Percentiles rank a stretch among this genome's conserved stretches.
These are phyloP conservation scores for Atopsyche davidsoni DNA, from an alignment of 1,140 invertebrate genomes.

Conservation along the genomic window DNA sequence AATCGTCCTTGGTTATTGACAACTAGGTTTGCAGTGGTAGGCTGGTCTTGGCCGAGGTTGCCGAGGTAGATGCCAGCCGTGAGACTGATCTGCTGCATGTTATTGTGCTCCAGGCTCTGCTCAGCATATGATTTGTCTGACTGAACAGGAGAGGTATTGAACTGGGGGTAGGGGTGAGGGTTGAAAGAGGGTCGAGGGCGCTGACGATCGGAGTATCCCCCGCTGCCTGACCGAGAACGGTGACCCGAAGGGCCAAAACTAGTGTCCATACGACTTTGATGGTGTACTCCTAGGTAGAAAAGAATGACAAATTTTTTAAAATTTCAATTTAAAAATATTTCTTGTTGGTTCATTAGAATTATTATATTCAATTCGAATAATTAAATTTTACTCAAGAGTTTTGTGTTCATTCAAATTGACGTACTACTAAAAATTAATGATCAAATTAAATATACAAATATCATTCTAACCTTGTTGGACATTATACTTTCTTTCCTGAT, in stretches of 20 bases:
- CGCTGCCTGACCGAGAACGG: constrained; percentile 8
- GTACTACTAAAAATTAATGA: neutral
- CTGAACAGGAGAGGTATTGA: no score
- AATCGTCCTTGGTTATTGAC: constrained; percentile 7
- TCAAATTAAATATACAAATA: neutral
- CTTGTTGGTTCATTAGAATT: no score
- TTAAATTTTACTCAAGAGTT: no score
- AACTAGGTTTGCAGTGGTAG: neutral
- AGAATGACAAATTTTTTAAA: no score
- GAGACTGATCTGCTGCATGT: constrained; percentile 17
- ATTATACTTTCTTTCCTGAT: constrained; percentile 27
- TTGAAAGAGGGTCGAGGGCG: constrained; percentile 10
- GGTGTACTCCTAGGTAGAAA: constrained; percentile 8
- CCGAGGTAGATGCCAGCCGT: constrained; percentile 18
- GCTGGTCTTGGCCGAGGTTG: constrained; percentile 6
- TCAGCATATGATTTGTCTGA: constrained; percentile 16
- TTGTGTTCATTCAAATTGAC: no score
- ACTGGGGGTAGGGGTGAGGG: neutral
- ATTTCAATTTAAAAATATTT: no score
- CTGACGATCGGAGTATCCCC: constrained; percentile 15
- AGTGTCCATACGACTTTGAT: constrained; percentile 8
- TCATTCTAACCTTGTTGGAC: constrained; percentile 15
- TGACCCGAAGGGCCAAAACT: neutral
- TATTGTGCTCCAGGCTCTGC: constrained; percentile 13
- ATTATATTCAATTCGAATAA: no score